Evolutionary conservation across 2,113 vertebrate species (phyloP).

Genomic region (Tauraco erythrolophus): DNA sequence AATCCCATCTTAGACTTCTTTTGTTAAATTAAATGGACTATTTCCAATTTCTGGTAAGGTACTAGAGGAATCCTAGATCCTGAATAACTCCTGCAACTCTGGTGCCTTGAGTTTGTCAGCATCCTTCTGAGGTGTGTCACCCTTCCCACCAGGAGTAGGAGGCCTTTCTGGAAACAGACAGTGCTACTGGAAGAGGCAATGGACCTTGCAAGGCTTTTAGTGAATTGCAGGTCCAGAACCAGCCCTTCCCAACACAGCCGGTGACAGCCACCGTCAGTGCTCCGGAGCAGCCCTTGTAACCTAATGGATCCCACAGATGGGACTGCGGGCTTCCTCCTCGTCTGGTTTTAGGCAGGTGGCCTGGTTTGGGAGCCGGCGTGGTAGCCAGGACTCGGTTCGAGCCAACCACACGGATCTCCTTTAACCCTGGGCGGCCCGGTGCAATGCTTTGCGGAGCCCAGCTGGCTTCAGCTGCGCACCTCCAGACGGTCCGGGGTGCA

Average conservation of each 20-base stretch:
- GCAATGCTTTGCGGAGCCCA: not conserved
- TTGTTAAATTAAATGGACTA: not conserved
- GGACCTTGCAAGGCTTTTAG: not conserved
- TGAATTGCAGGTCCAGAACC: not conserved
- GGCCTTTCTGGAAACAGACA: not conserved
- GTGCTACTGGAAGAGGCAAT: not conserved
- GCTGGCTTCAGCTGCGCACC: not conserved
- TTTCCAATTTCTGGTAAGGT: not conserved
- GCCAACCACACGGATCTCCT: no score
- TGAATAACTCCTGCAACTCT: not conserved
- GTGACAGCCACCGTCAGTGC: not conserved
- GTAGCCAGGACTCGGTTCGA: not conserved
- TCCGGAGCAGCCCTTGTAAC: not conserved
- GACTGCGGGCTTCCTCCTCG: not conserved
- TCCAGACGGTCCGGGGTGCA: fast-evolving
- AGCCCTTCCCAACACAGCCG: not conserved
- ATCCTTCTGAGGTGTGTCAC: not conserved
- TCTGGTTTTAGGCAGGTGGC: not conserved
- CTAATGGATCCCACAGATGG: fast-evolving
- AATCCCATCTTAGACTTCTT: not conserved
- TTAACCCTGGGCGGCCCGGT: not conserved
- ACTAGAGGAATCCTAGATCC: no score
- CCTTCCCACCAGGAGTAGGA: not conserved
- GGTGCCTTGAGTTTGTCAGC: not conserved
- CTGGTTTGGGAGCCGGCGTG: not conserved